Percentiles rank a stretch among this genome's conserved stretches.
phyloP scores from a whole-genome alignment of 2,888 invertebrate genomes.

The Silvanus unidentatus region DNA sequence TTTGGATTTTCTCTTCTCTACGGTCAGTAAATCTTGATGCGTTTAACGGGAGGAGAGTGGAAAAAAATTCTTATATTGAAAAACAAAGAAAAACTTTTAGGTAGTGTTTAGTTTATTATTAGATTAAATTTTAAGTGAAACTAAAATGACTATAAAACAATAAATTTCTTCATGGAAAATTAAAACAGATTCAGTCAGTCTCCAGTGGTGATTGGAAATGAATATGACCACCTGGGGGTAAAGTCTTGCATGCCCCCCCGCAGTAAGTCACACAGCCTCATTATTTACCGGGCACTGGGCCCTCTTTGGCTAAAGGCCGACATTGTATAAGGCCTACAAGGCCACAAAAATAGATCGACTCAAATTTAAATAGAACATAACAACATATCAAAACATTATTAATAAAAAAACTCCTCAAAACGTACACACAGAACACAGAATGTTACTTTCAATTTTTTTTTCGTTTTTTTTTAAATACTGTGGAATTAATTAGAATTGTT shows the following conservation, averaged over 20 bases:
- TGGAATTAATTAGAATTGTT: not conserved
- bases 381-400: constrained; percentile 19
- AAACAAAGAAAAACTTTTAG: too few relatives aligned
- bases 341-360: constrained; percentile 29
- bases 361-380: constrained; percentile 26
- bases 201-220: constrained; percentile 48
- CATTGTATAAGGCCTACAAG: constrained; percentile 24
- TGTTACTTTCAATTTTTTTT: not conserved
- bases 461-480: not conserved
- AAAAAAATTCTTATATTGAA: too few relatives aligned
- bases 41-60: too few relatives aligned
- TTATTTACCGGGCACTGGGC: constrained; percentile 42
- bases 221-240: constrained; percentile 44
- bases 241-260: constrained; percentile 42
- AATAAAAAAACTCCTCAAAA: not conserved
- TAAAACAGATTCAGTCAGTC: constrained; percentile 44
- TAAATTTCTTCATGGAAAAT: constrained; percentile 44
- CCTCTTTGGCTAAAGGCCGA: constrained; percentile 39
- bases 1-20: too few relatives aligned
- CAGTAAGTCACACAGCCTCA: constrained; percentile 44
- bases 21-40: too few relatives aligned
- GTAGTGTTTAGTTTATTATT: not conserved
- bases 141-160: constrained; percentile 41
- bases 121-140: constrained; percentile 1
- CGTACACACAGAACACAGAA: too few relatives aligned